Evolutionary conservation across 2,113 vertebrate genomes (phyloP).

Genomic region (Nothobranchius furzeri): DNA sequence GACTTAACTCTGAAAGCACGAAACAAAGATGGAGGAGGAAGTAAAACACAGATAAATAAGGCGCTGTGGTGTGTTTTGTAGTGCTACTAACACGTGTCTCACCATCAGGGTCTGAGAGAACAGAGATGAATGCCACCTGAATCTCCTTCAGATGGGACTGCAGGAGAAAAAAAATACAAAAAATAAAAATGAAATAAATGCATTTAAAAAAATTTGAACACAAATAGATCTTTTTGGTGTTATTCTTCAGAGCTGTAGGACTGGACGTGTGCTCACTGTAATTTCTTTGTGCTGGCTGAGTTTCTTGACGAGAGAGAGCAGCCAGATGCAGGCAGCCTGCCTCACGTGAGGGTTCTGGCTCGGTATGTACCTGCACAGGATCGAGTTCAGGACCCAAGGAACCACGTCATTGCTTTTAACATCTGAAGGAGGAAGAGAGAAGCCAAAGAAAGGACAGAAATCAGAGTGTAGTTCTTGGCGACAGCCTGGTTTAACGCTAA

Average conservation of each 20-base stretch:
- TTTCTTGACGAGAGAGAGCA: constrained; percentile 94
- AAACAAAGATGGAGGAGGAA: neutral
- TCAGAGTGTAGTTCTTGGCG: neutral
- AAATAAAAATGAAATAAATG: neutral
- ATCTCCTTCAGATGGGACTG: constrained; percentile 96
- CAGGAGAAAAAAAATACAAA: constrained; percentile 21
- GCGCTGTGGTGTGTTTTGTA: neutral
- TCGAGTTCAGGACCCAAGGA: constrained; percentile 88
- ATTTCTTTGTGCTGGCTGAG: constrained; percentile 90
- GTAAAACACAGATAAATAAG: neutral
- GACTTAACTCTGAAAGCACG: constrained; percentile 87
- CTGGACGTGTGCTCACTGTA: constrained; percentile 76
- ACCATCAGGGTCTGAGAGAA: constrained; percentile 96
- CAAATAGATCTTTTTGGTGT: too few species aligned
- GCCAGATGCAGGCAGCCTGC: constrained; percentile 96
- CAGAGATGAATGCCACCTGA: constrained; percentile 92
- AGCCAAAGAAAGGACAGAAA: neutral
- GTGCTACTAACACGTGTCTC: constrained; percentile 52
- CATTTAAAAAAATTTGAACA: too few species aligned
- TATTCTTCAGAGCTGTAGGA: too few species aligned
- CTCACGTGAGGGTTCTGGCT: constrained; percentile 93
- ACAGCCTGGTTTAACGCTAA: neutral
- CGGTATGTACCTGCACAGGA: constrained; percentile 88
- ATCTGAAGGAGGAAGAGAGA: constrained; percentile 68
- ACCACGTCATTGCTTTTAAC: constrained; percentile 90